Evolutionary conservation across 1,140 invertebrate species (phyloP).

Genomic region (Nomia melanderi): DNA sequence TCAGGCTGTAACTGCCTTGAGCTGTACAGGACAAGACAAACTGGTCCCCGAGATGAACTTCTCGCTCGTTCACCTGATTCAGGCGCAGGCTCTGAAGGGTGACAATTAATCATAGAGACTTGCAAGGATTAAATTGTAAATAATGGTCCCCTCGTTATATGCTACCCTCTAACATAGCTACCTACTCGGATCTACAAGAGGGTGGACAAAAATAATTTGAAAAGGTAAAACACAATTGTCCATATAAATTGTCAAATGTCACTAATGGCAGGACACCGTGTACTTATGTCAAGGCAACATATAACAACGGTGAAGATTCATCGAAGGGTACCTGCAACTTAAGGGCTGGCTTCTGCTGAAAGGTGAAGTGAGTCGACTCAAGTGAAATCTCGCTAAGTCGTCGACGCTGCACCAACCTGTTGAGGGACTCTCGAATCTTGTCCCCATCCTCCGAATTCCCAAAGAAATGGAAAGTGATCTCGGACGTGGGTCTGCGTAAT

Average conservation of each 20-base stretch:
- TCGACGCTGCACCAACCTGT: conserved; percentile 83
- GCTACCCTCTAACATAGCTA: no score
- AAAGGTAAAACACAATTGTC: no score
- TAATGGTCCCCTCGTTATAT: no score
- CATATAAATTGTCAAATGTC: no score
- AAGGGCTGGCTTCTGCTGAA: conserved; percentile 83
- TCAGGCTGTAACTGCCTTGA: conserved; percentile 87
- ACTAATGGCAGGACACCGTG: no score
- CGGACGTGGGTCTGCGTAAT: conserved; percentile 80
- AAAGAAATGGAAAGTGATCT: conserved; percentile 85
- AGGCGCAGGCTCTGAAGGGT: conserved; percentile 73
- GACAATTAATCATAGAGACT: background rate
- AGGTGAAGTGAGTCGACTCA: conserved; percentile 83
- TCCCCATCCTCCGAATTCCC: conserved; percentile 83
- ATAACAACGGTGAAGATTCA: background rate
- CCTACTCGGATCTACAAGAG: no score
- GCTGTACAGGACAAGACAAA: conserved; percentile 89
- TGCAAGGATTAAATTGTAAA: background rate
- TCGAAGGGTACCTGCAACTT: conserved; percentile 79
- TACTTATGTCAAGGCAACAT: background rate
- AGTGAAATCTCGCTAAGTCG: conserved; percentile 84
- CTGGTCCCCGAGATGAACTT: conserved; percentile 87
- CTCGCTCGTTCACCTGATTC: conserved; percentile 77
- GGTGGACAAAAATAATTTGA: no score
- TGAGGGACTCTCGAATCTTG: conserved; percentile 83